A percentile compares a stretch with the other conserved stretches of the same genome.
These are phyloP conservation scores for Apis laboriosa DNA, from an alignment of 1,140 invertebrate species.

Conservation along the genomic window DNA sequence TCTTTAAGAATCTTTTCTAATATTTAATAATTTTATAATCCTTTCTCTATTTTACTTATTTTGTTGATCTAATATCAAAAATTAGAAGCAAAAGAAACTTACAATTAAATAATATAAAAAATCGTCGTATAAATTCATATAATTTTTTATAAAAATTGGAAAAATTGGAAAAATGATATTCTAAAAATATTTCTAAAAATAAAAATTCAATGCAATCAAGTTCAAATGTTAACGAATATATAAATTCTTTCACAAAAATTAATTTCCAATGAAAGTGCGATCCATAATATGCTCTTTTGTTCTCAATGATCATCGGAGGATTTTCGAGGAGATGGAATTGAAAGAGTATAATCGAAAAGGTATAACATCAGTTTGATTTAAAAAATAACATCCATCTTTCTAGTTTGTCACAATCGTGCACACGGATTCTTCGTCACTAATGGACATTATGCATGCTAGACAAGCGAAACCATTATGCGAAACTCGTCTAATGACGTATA, in stretches of 20 bases:
- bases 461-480: conserved; percentile 46
- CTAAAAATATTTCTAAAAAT: too few species aligned
- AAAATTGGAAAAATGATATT: background rate
- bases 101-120: background rate
- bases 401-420: background rate
- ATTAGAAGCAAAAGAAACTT: background rate
- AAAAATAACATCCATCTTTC: conserved; percentile 50
- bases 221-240: background rate
- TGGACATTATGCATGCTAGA: conserved; percentile 55
- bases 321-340: conserved; percentile 2
- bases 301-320: background rate
- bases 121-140: too few species aligned
- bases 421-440: background rate
- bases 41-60: too few species aligned
- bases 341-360: background rate
- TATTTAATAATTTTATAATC: too few species aligned
- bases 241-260: background rate
- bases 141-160: background rate
- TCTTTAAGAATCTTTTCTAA: too few species aligned
- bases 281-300: background rate
- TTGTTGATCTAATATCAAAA: too few species aligned
- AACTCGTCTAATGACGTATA: conserved; percentile 60
- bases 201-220: background rate
- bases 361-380: conserved; percentile 43
- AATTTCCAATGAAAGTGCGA: background rate